Evolutionary conservation across 2,888 invertebrate genomes (phyloP).

Genomic region (Seira sanloemensis): DNA sequence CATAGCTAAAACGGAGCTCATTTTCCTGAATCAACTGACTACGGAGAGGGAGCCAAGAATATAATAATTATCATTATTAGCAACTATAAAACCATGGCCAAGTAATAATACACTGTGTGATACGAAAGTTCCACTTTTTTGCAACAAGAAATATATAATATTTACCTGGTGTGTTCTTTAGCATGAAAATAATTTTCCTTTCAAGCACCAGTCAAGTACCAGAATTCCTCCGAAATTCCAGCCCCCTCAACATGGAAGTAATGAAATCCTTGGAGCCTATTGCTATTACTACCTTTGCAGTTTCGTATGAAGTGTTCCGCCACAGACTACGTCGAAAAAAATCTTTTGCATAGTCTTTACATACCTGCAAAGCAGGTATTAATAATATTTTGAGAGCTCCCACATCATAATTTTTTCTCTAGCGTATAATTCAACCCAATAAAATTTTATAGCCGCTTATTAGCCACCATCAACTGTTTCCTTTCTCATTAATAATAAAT

Average conservation of each 20-base stretch:
- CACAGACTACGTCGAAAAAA: not conserved
- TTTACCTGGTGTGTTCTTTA: slow-evolving; percentile 32
- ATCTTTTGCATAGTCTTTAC: not conserved
- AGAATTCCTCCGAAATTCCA: slow-evolving; percentile 2
- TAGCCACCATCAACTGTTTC: slow-evolving; percentile 70
- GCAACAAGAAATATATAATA: slow-evolving; percentile 17
- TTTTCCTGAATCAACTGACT: not conserved
- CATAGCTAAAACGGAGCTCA: not conserved
- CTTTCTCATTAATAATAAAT: slow-evolving; percentile 65
- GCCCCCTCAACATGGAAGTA: not conserved
- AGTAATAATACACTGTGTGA: slow-evolving; percentile 21
- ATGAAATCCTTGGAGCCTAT: not conserved
- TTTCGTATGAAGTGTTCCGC: not conserved
- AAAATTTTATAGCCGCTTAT: slow-evolving; percentile 71
- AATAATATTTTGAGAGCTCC: not conserved
- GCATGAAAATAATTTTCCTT: slow-evolving; percentile 40
- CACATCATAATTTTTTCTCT: slow-evolving; percentile 2
- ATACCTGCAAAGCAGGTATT: not conserved
- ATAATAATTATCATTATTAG: slow-evolving; percentile 63
- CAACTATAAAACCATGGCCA: slow-evolving; percentile 58
- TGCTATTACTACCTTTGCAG: not conserved
- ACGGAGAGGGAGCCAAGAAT: slow-evolving; percentile 3
- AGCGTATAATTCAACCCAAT: slow-evolving; percentile 58
- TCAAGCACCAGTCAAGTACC: slow-evolving; percentile 6
- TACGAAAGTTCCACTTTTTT: too few relatives aligned